These are phyloP conservation scores for Calliscelio sp. DNA, from an alignment of 2,888 invertebrate species.

Conservation along the genomic window DNA sequence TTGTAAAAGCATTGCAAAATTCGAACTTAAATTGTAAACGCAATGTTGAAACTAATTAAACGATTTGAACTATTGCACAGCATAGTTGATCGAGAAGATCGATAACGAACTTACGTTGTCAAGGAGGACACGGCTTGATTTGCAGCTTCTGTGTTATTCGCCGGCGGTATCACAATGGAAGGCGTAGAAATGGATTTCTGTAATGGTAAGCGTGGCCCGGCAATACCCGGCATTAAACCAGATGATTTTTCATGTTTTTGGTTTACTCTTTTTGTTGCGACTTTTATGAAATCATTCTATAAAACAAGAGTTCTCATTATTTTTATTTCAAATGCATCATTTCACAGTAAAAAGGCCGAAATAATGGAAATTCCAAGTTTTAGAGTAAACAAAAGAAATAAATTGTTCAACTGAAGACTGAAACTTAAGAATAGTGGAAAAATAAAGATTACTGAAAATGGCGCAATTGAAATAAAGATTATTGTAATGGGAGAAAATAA, in stretches of 20 bases:
- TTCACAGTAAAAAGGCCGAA: no score
- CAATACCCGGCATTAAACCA: slow-evolving; percentile 86
- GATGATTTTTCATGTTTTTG: slow-evolving; percentile 86
- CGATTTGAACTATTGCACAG: background rate
- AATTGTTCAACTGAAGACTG: background rate
- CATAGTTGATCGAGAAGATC: background rate
- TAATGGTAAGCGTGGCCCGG: slow-evolving; percentile 90
- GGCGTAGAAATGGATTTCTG: slow-evolving; percentile 97
- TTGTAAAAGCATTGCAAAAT: slow-evolving; percentile 21
- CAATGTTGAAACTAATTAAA: background rate
- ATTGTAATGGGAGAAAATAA: background rate
- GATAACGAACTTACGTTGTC: slow-evolving; percentile 87
- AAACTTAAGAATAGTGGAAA: background rate
- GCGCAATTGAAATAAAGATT: slow-evolving; percentile 53
- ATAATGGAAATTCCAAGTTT: no score
- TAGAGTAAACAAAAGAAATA: no score
- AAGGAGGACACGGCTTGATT: slow-evolving; percentile 87
- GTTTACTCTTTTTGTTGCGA: slow-evolving; percentile 87
- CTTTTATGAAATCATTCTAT: slow-evolving; percentile 92
- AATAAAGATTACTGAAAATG: slow-evolving; percentile 37
- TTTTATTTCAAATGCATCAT: slow-evolving; percentile 52
- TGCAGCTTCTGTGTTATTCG: slow-evolving; percentile 87
- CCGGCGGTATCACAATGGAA: slow-evolving; percentile 92
- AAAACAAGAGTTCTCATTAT: slow-evolving; percentile 62
- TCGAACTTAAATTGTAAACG: background rate